phyloP scores from a whole-genome alignment of 1,140 invertebrate genomes.

The Aphelinus atriplicis region DNA sequence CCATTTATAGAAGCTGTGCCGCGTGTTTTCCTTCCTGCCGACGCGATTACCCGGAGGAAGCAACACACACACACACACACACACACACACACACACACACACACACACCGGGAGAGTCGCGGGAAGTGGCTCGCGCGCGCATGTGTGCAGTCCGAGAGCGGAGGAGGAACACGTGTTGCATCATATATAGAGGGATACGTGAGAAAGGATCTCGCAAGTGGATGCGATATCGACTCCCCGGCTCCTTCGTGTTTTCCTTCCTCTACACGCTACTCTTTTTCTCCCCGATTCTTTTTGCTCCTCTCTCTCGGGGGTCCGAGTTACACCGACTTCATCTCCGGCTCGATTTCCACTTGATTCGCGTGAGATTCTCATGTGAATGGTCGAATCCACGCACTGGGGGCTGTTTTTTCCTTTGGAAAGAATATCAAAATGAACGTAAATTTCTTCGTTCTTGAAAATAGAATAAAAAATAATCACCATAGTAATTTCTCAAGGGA shows the following conservation, averaged over 20 bases:
- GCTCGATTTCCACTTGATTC: conserved; percentile 46
- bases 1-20: conserved; percentile 10
- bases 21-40: conserved; percentile 18
- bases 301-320: neutral
- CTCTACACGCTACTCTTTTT: neutral
- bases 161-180: neutral
- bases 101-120: conserved; percentile 3
- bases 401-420: no score
- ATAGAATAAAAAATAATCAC: no score
- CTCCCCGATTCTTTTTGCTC: neutral
- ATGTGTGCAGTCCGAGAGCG: conserved; percentile 8
- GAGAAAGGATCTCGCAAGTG: conserved; percentile 33
- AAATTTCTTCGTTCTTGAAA: no score
- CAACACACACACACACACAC: neutral
- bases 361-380: neutral
- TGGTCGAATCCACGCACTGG: no score
- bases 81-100: neutral
- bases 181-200: conserved; percentile 13
- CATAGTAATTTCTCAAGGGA: no score
- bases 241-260: neutral
- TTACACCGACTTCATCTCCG: neutral
- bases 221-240: neutral
- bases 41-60: neutral
- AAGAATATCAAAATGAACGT: no score
- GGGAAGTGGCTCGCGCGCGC: neutral